These are phyloP conservation scores for Pelecanus crispus DNA, from an alignment of 2,113 vertebrate genomes.

Conservation along the genomic window DNA sequence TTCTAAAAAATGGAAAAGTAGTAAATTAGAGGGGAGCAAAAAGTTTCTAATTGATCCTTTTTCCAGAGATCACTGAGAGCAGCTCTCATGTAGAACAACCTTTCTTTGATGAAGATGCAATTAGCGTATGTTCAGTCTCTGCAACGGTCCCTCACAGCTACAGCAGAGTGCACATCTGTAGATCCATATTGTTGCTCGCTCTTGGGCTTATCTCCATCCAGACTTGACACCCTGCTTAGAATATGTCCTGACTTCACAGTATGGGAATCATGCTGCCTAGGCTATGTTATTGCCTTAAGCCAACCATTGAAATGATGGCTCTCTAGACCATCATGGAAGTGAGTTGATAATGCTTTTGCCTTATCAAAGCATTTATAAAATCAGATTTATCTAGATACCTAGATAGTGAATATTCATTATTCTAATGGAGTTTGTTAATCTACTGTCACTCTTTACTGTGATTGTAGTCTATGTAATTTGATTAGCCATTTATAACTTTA, in stretches of 20 bases:
- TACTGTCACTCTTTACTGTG: background rate
- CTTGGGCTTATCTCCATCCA: background rate
- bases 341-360: background rate
- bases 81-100: background rate
- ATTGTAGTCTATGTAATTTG: background rate
- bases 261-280: background rate
- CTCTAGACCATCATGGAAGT: background rate
- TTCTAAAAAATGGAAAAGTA: background rate
- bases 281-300: background rate
- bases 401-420: background rate
- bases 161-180: background rate
- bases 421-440: background rate
- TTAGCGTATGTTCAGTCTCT: background rate
- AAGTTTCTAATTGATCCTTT: background rate
- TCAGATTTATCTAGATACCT: background rate
- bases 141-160: background rate
- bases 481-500: background rate
- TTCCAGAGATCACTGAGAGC: background rate
- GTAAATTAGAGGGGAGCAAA: background rate
- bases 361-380: slow-evolving; percentile 3
- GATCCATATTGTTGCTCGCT: background rate
- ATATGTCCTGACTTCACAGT: background rate
- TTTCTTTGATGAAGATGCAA: background rate
- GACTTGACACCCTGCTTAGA: background rate
- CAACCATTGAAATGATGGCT: background rate